Conservation (phyloP, 2,113 vertebrate genomes). For the Irena cyanogastra region DNA sequence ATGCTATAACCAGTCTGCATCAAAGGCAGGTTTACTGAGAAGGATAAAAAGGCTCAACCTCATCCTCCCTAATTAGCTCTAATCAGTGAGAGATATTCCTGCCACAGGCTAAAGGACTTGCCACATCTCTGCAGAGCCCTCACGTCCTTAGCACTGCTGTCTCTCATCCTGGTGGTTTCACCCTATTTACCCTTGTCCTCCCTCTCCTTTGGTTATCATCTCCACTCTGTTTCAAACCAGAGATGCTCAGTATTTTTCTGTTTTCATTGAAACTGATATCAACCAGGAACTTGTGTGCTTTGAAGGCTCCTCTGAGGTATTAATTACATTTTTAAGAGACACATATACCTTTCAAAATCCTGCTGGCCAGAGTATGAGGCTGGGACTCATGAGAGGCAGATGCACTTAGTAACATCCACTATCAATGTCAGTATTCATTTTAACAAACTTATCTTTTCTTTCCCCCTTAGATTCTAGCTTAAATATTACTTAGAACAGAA, state of each 20-base stretch:
- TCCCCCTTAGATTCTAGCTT: not conserved
- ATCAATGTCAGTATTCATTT: not conserved
- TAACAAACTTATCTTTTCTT: not conserved
- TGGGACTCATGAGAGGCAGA: not conserved
- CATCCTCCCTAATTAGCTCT: not conserved
- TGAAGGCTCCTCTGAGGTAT: not conserved
- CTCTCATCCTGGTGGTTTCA: not conserved
- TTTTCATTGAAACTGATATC: not conserved
- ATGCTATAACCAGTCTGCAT: not conserved
- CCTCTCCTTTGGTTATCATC: not conserved
- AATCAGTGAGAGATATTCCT: constrained; percentile 16
- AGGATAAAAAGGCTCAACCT: not conserved
- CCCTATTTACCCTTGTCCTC: not conserved
- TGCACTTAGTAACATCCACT: not conserved
- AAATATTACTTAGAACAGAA: not conserved
- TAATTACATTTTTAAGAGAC: not conserved
- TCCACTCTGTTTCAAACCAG: not conserved
- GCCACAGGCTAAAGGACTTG: constrained; percentile 14
- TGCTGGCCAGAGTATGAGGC: not conserved
- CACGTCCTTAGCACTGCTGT: not conserved
- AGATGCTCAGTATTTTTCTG: not conserved
- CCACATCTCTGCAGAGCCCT: not conserved
- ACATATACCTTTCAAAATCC: not conserved
- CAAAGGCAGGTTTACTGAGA: constrained; percentile 9
- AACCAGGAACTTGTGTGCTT: not conserved